Evolutionary conservation across 1,140 invertebrate genomes (phyloP).

Genomic region (Ceratosolen fusciceps): DNA sequence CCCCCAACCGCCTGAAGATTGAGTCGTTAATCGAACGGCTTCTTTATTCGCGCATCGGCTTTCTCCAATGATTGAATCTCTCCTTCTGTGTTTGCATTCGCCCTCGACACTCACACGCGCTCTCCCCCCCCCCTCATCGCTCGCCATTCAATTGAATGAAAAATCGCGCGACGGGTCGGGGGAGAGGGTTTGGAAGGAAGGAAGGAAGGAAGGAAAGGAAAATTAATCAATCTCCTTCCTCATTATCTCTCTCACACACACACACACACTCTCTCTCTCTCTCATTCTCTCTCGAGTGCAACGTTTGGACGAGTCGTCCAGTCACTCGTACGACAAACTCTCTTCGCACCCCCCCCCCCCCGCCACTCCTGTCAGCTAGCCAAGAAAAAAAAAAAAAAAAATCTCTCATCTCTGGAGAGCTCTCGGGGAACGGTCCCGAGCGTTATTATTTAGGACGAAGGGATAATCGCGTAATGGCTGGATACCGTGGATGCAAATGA

Average conservation of each 20-base stretch:
- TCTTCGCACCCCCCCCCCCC: too few species aligned
- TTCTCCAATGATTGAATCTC: conserved; percentile 35
- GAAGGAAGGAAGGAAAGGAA: neutral
- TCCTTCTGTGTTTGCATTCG: conserved; percentile 16
- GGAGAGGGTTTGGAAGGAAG: too few species aligned
- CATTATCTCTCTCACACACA: neutral
- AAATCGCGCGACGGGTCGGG: neutral
- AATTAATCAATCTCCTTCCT: conserved; percentile 30
- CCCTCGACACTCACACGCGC: neutral
- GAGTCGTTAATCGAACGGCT: conserved; percentile 38
- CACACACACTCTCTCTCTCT: too few species aligned
- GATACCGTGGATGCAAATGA: neutral
- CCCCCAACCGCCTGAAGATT: conserved; percentile 12
- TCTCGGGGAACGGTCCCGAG: neutral
- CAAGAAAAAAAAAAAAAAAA: neutral
- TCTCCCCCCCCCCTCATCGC: neutral
- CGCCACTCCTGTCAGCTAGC: too few species aligned
- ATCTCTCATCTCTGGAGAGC: neutral
- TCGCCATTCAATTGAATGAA: conserved; percentile 19
- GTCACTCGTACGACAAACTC: neutral
- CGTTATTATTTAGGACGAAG: neutral
- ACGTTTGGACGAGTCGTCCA: neutral
- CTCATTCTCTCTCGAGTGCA: too few species aligned
- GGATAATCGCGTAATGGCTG: neutral
- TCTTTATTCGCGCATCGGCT: conserved; percentile 33